Percentiles rank a stretch among this genome's conserved stretches.
phyloP scores from a whole-genome alignment of 2,113 vertebrate genomes.

The Oncorhynchus nerka region DNA sequence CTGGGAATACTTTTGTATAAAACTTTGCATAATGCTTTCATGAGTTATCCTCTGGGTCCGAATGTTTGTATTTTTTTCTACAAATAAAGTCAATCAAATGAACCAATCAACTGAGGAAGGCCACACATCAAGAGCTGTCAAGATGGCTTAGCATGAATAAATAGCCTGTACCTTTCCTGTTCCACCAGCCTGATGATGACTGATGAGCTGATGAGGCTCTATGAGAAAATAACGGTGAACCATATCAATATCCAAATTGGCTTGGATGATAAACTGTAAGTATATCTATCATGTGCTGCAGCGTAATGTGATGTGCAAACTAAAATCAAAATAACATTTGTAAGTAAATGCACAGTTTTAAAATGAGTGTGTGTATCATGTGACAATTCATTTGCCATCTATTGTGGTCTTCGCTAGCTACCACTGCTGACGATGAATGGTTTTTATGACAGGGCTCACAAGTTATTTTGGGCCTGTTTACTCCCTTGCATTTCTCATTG shows the following conservation, averaged over 20 bases:
- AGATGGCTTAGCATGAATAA: neutral
- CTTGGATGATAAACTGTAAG: neutral
- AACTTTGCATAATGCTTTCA: too few relatives aligned
- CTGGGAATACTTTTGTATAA: too few relatives aligned
- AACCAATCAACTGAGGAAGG: too few relatives aligned
- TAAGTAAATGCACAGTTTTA: neutral
- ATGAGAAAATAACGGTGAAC: neutral
- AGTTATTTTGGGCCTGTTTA: neutral
- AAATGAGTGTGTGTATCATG: slow-evolving; percentile 6
- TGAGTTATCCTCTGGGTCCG: too few relatives aligned
- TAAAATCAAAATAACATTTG: neutral
- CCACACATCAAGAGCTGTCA: too few relatives aligned
- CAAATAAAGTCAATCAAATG: too few relatives aligned
- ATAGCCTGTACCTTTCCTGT: neutral
- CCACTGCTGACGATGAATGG: slow-evolving; percentile 20
- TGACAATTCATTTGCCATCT: neutral
- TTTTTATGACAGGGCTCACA: slow-evolving; percentile 4
- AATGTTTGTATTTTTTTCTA: too few relatives aligned
- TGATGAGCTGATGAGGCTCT: neutral
- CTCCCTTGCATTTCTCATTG: neutral
- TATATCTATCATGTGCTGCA: neutral
- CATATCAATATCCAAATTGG: neutral
- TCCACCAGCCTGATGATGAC: neutral
- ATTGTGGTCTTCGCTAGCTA: neutral
- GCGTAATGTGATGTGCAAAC: neutral